Evolutionary conservation across 1,140 invertebrate species (phyloP).

Genomic region (Drosophila ironensis): DNA sequence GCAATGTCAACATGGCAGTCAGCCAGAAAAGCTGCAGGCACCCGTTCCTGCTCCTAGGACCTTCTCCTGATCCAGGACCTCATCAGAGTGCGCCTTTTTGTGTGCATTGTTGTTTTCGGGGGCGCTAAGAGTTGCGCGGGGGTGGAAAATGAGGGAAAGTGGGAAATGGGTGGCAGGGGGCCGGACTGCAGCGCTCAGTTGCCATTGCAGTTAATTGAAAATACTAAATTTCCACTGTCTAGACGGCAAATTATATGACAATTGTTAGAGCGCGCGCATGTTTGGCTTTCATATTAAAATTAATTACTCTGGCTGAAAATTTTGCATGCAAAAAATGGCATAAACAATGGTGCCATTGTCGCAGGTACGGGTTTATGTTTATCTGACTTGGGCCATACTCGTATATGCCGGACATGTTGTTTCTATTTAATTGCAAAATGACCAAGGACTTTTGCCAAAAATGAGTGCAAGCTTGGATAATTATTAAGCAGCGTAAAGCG

Average conservation of each 20-base stretch:
- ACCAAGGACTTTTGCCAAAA: not conserved
- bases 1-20: slow-evolving; percentile 69
- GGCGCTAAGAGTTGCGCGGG: not conserved
- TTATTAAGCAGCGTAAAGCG: slow-evolving; percentile 19
- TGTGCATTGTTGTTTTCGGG: slow-evolving; percentile 63
- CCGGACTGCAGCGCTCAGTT: slow-evolving; percentile 24
- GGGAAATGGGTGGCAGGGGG: slow-evolving; percentile 1
- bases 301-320: slow-evolving; percentile 65
- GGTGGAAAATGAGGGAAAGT: not conserved
- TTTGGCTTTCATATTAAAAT: slow-evolving; percentile 81
- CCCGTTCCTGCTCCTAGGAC: not conserved
- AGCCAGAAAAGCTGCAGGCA: slow-evolving; percentile 23
- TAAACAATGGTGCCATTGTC: slow-evolving; percentile 42
- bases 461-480: slow-evolving; percentile 4
- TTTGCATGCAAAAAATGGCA: slow-evolving; percentile 56
- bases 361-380: not conserved
- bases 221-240: slow-evolving; percentile 82
- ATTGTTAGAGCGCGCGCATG: slow-evolving; percentile 73
- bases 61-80: slow-evolving; percentile 1
- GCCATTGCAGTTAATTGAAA: slow-evolving; percentile 81
- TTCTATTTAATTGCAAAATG: slow-evolving; percentile 11
- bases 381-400: not conserved
- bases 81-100: slow-evolving; percentile 67
- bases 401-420: slow-evolving; percentile 5
- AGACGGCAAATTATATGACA: slow-evolving; percentile 82